These are phyloP conservation scores for Tragelaphus buxtoni DNA, from an alignment of 2,113 vertebrate genomes.

Conservation along the genomic window DNA sequence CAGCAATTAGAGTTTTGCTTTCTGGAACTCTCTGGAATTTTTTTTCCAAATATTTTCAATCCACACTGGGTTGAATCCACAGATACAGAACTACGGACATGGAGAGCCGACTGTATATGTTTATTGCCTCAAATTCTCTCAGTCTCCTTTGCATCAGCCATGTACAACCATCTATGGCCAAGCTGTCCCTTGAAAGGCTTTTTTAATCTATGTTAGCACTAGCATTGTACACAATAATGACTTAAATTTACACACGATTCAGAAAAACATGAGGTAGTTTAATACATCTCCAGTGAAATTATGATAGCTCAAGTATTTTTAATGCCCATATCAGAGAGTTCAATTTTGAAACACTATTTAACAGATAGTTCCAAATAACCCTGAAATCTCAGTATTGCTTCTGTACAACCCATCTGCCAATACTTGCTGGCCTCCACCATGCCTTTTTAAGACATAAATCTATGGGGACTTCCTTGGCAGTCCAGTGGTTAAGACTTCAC, in stretches of 20 bases:
- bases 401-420: not conserved
- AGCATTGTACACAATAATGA: not conserved
- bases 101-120: not conserved
- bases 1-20: not conserved
- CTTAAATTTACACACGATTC: not conserved
- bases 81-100: not conserved
- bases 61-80: not conserved
- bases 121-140: not conserved
- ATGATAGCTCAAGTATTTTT: not conserved
- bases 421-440: not conserved
- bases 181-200: not conserved
- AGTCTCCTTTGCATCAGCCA: not conserved
- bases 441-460: constrained; percentile 4
- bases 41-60: not conserved
- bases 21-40: not conserved
- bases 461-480: not conserved
- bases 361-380: not conserved
- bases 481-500: not conserved
- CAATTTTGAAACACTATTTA: not conserved
- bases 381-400: not conserved
- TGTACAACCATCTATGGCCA: not conserved
- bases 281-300: not conserved
- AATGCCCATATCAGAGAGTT: not conserved
- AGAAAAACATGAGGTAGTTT: not conserved
- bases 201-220: not conserved